phyloP scores from a whole-genome alignment of 2,888 invertebrate genomes.

The Hedya salicella region DNA sequence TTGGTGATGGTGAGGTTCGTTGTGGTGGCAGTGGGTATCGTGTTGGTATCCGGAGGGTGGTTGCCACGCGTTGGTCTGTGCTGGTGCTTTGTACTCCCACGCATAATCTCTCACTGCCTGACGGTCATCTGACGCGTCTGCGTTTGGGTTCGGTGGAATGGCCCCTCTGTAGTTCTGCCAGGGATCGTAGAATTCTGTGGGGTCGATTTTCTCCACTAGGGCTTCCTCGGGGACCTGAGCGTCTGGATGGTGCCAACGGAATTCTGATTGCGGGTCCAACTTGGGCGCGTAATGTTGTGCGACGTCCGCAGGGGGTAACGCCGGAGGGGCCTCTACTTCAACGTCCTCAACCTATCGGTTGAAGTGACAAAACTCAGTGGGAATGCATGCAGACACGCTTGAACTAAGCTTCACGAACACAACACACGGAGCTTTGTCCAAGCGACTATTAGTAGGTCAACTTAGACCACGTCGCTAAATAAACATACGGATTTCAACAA shows the following conservation, averaged over 20 bases:
- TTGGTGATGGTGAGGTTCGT: constrained; percentile 43
- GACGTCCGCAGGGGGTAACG: constrained; percentile 55
- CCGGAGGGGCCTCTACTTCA: constrained; percentile 58
- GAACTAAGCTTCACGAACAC: constrained; percentile 74
- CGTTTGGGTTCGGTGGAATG: constrained; percentile 66
- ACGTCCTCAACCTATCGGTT: constrained; percentile 78
- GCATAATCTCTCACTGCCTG: constrained; percentile 69
- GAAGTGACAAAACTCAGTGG: constrained; percentile 78
- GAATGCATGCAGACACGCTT: constrained; percentile 75
- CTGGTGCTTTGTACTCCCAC: constrained; percentile 63
- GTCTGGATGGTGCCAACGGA: constrained; percentile 78
- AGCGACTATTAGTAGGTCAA: constrained; percentile 64
- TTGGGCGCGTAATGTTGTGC: constrained; percentile 68
- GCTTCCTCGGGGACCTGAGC: constrained; percentile 55
- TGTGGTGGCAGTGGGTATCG: constrained; percentile 43
- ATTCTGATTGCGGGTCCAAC: constrained; percentile 75
- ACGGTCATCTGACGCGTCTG: constrained; percentile 55
- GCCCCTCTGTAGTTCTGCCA: constrained; percentile 89
- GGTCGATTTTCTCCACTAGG: constrained; percentile 58
- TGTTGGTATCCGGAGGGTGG: constrained; percentile 47
- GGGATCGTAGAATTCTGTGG: constrained; percentile 85
- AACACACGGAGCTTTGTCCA: constrained; percentile 76
- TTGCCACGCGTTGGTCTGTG: constrained; percentile 45
- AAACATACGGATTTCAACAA: constrained; percentile 67
- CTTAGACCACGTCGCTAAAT: constrained; percentile 55